Base-by-base conservation (phyloP, 2,888 invertebrate species). In the Sminthurinus aureus region DNA sequence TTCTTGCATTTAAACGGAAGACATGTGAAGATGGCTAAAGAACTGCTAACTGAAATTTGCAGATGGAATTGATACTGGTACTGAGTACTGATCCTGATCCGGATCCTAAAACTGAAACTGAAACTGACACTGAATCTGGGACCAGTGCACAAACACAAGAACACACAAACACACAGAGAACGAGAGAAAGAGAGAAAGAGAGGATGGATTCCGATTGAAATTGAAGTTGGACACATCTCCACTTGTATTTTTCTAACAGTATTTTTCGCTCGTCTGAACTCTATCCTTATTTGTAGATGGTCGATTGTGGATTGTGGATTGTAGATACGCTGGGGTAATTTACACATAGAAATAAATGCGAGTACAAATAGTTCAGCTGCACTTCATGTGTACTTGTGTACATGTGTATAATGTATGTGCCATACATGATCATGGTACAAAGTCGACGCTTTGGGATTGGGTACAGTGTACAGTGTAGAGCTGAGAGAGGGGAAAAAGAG, bases 191-290 rank as follows among this genome's bases (percentile, higher is more conserved):
- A 52, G 18, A 58, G 9, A 2, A 2, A 58, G 18, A 58, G 13
- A 58, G 6, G 38, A 38, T 38, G 67, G 20, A 69, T 69, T 20
- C 38, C 38, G 38, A 38, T 38, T 69, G 67, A 20, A 69, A 69
- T 22, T 71, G 11, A 18, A 58, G 24, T 76, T 24, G 76, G 51
- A 76, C 50, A 76, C 76, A 76, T 76, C 75, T 50, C 76, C 50
- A 20, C 76, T 76, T 51, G 52, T 76, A 76, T 76, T 76, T 76
- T 76, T 58, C 52, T 58, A 76, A 58, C 13, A 52, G 18, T 58
- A 20, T 76, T 76, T 58, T 20, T 58, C 76, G 76, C 76, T 76
- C 22, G 22, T n/a, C n/a, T 52, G 76, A 76, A 58, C 76, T 76
- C 38, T 73, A 51, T 22, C 9, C 11, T 22, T 58, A 58, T 52